Evolutionary conservation across 1,140 invertebrate genomes (phyloP).

Genomic region (Vollenhovia emeryi): DNA sequence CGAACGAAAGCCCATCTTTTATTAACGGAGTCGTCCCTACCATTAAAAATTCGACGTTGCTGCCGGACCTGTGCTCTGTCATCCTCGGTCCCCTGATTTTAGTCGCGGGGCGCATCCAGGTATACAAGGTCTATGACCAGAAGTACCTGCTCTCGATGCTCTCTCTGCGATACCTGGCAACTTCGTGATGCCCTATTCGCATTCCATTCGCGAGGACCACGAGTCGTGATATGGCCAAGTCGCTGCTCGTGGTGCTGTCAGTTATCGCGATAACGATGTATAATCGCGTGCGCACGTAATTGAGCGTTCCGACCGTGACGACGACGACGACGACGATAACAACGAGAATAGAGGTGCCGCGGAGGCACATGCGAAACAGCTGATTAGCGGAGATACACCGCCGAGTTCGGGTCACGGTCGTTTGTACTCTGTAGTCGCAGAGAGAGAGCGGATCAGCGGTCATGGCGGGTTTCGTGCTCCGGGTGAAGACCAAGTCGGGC

Average conservation of each 20-base stretch:
- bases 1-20: too few species aligned
- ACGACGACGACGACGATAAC: neutral
- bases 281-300: neutral
- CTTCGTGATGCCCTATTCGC: too few species aligned
- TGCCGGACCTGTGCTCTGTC: too few species aligned
- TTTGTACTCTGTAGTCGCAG: constrained; percentile 9
- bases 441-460: neutral
- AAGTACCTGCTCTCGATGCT: too few species aligned
- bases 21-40: too few species aligned
- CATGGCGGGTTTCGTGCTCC: constrained; percentile 88
- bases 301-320: neutral
- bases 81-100: too few species aligned
- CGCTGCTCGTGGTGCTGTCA: neutral
- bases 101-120: too few species aligned
- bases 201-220: too few species aligned
- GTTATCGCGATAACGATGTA: neutral
- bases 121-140: too few species aligned
- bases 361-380: constrained; percentile 4
- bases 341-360: neutral
- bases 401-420: neutral
- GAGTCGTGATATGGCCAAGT: neutral
- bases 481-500: constrained; percentile 91
- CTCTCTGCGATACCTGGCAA: too few species aligned
- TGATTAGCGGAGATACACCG: neutral
- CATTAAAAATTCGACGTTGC: too few species aligned